A percentile compares a stretch with the other conserved stretches of the same genome.
Conservation (phyloP, 2,888 invertebrate species). For the Tachina grossa region DNA sequence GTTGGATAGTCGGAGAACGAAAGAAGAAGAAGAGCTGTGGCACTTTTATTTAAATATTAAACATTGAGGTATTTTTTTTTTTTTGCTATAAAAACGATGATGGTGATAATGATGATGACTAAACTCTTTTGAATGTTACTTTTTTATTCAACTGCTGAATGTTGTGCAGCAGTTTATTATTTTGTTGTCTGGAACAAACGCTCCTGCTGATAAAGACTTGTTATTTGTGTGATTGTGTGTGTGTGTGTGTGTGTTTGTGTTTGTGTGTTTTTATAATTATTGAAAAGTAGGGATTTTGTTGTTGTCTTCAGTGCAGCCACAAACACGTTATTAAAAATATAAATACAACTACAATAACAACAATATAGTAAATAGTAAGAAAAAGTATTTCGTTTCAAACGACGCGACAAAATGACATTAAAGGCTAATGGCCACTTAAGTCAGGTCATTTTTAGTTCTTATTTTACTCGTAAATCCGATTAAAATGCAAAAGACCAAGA, state of each 20-base stretch:
- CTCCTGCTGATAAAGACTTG: constrained; percentile 55
- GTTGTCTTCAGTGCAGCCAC: constrained; percentile 22
- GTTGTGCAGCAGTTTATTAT: constrained; percentile 4
- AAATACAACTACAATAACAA: constrained; percentile 10
- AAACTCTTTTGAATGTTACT: constrained; percentile 38
- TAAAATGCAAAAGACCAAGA: constrained; percentile 53
- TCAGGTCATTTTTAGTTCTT: constrained; percentile 64
- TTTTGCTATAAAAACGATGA: constrained; percentile 23
- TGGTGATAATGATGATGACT: constrained; percentile 47
- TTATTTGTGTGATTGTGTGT: neutral
- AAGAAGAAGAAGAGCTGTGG: neutral
- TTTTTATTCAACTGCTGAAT: constrained; percentile 23
- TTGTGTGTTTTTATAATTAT: constrained; percentile 51
- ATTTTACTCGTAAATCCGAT: constrained; percentile 63
- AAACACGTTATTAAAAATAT: constrained; percentile 21
- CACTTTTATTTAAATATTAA: constrained; percentile 22
- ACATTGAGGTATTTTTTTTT: constrained; percentile 11
- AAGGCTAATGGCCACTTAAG: constrained; percentile 71
- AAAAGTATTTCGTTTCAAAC: constrained; percentile 48
- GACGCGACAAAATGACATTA: constrained; percentile 69
- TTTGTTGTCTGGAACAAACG: constrained; percentile 22
- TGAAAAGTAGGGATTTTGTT: constrained; percentile 46
- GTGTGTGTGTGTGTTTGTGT: constrained; percentile 14
- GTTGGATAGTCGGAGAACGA: constrained; percentile 39
- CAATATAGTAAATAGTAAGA: constrained; percentile 22